phyloP scores from a whole-genome alignment of 2,113 vertebrate species.

The Sterna hirundo region DNA sequence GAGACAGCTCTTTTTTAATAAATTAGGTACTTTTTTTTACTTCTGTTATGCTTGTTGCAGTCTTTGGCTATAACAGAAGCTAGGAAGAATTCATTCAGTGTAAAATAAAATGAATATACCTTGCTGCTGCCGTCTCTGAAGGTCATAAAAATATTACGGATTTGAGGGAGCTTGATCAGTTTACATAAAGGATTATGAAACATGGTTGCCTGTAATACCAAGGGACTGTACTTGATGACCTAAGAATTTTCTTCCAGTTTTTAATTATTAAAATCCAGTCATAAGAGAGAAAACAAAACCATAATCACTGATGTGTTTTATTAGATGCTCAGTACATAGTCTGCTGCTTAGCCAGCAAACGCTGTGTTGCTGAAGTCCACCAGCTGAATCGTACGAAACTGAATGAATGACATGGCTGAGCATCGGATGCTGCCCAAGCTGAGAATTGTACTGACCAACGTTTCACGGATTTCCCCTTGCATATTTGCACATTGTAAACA shows the following conservation, averaged over 20 bases:
- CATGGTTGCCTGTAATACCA: not conserved
- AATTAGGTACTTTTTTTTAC: not conserved
- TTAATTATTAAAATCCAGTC: not conserved
- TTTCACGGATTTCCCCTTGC: not conserved
- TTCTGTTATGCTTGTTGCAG: not conserved
- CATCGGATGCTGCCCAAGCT: not conserved
- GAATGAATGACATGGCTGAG: not conserved
- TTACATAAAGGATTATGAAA: conserved; percentile 15
- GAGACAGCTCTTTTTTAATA: not conserved
- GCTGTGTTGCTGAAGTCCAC: not conserved
- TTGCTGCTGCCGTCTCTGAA: not conserved
- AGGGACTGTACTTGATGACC: not conserved
- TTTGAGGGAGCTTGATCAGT: conserved; percentile 18
- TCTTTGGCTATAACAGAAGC: not conserved
- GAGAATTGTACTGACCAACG: not conserved
- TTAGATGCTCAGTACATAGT: not conserved
- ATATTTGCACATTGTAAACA: not conserved
- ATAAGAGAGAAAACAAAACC: not conserved
- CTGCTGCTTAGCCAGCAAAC: not conserved
- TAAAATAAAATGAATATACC: not conserved
- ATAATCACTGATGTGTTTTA: not conserved
- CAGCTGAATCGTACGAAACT: not conserved
- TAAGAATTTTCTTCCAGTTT: not conserved
- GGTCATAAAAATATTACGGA: conserved; percentile 9
- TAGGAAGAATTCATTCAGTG: not conserved